A percentile compares a stretch with the other conserved stretches of the same genome.
phyloP scores from a whole-genome alignment of 2,113 vertebrate species.

The Thunnus maccoyii region DNA sequence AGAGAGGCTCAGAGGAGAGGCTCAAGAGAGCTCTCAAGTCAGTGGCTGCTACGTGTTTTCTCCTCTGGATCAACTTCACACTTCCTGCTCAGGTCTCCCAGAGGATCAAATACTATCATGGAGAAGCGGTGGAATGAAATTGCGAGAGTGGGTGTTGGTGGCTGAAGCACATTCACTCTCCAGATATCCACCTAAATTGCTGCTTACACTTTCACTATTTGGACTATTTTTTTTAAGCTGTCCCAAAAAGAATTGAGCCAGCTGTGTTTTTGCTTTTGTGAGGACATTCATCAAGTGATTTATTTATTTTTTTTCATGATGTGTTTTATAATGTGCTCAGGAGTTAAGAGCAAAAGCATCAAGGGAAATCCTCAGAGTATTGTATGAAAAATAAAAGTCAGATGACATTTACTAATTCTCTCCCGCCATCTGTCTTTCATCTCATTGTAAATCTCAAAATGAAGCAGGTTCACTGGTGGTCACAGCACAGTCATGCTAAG shows the following conservation, averaged over 20 bases:
- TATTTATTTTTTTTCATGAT: constrained; percentile 46
- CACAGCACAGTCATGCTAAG: constrained; percentile 21
- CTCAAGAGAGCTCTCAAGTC: constrained; percentile 53
- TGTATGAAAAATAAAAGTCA: constrained; percentile 49
- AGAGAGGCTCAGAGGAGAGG: constrained; percentile 35
- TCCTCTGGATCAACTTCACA: constrained; percentile 42
- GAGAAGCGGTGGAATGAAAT: constrained; percentile 18
- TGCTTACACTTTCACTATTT: background rate
- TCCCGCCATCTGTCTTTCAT: constrained; percentile 33
- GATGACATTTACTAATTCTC: constrained; percentile 18
- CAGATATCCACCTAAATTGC: constrained; percentile 29
- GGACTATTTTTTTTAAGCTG: constrained; percentile 19
- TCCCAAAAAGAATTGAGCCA: constrained; percentile 30
- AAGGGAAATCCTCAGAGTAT: constrained; percentile 31
- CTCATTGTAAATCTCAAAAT: constrained; percentile 22
- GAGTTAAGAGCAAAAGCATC: constrained; percentile 33
- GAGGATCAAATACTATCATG: constrained; percentile 19
- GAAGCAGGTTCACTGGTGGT: constrained; percentile 1
- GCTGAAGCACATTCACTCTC: constrained; percentile 4
- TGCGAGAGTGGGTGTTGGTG: background rate
- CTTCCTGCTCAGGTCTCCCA: constrained; percentile 17
- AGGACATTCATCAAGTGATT: constrained; percentile 40
- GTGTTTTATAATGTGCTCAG: constrained; percentile 28
- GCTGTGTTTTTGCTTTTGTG: constrained; percentile 30
- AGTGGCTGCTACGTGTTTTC: constrained; percentile 7